Base-by-base conservation (phyloP, 2,113 vertebrate species). In the Megalops atlanticus region DNA sequence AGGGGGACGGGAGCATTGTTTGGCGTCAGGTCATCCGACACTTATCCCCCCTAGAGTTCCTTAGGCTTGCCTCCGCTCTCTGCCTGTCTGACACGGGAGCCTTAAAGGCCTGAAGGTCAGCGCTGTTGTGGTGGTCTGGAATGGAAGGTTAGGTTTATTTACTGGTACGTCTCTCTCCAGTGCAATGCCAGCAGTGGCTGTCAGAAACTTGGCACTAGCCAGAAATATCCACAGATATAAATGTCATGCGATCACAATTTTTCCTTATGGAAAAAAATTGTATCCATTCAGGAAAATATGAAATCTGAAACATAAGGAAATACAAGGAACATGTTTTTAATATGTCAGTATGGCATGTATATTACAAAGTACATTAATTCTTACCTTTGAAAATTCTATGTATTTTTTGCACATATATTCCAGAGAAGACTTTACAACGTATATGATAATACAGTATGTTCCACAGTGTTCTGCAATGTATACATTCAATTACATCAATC, bases 1-100 rank as follows among this genome's bases (percentile, higher is more conserved):
- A 24, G 0, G 58, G 3, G 81, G 31, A 76, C 77, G 80, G 83
- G 84, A 36, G 18, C 83, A 76, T 79, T 81, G 52, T 79, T 82
- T 45, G 84, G 38, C 35, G 80, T 78, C 24, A 33, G 38, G 21
- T 36, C 24, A 39, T 16, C 3, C 24, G 16, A 6, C 15, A 39
- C 38, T 39, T 24, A 39, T 1, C 38, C 14, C 36, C 40, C 11
- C n/a, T 36, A 74, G 36, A 74, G 16, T 39, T 74, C 4, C 16
- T 16, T 35, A 64, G 58, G 58, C 31, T 4, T 64, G 58, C 31
- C 58, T 64, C 58, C 58, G 31, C 10, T 27, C 31, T n/a, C 58
- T 64, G n/a, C 12, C n/a, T 64, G 24, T 24, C 58, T 64, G 58
- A 8, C 7, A 64, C 58, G n/a, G 11, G 27, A 64, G 58, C n/a